Evolutionary conservation across 2,113 vertebrate genomes (phyloP).

Genomic region (Lathamus discolor): DNA sequence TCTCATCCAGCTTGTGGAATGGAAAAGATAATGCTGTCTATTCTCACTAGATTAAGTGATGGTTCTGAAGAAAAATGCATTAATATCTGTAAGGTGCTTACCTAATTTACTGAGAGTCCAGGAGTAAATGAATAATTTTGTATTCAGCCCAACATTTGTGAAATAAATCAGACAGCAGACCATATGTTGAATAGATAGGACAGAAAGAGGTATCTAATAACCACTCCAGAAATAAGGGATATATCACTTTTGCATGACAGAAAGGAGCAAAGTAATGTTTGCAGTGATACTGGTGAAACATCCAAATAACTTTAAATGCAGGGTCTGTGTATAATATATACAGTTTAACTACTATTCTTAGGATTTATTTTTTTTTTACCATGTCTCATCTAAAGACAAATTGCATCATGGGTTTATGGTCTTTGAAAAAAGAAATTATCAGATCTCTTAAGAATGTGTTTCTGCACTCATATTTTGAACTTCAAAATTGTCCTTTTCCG

Average conservation of each 20-base stretch:
- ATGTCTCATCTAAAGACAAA: background rate
- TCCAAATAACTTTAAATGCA: background rate
- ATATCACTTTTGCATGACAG: background rate
- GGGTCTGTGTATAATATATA: background rate
- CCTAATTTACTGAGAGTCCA: background rate
- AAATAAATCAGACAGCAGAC: background rate
- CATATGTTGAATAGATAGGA: background rate
- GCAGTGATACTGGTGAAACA: background rate
- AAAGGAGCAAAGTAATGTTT: background rate
- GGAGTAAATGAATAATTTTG: conserved; percentile 1
- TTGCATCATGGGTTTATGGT: background rate
- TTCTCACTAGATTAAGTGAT: background rate
- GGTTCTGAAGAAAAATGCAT: conserved; percentile 5
- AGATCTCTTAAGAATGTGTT: background rate
- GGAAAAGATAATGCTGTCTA: background rate
- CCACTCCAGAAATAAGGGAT: background rate
- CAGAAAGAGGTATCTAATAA: background rate
- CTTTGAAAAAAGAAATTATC: background rate
- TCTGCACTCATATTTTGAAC: background rate
- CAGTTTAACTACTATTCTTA: background rate
- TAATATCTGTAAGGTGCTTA: conserved; percentile 5
- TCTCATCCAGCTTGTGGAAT: background rate
- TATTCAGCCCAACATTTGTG: background rate
- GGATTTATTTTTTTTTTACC: background rate
- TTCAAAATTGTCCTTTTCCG: background rate